Evolutionary conservation across 2,888 invertebrate genomes (phyloP).

Genomic region (Oscheius sp.): DNA sequence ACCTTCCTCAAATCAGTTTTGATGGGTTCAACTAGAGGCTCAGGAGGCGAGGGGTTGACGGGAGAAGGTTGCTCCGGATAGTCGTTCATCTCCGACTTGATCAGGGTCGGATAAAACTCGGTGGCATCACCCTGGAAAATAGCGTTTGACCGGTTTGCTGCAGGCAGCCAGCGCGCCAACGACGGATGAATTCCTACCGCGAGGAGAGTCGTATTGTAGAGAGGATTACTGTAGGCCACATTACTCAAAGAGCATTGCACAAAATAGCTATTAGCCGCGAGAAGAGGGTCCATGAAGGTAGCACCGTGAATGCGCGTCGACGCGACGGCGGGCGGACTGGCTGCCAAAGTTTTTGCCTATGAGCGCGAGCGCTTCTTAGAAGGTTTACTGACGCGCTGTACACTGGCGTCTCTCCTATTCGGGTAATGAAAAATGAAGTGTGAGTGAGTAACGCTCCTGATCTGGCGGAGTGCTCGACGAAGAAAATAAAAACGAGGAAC

Average conservation of each 20-base stretch:
- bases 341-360: conserved; percentile 20
- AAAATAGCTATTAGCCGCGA: conserved; percentile 7
- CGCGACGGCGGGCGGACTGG: conserved; percentile 22
- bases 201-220: conserved; percentile 6
- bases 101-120: no score
- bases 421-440: conserved; percentile 23
- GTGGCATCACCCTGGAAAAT: not conserved
- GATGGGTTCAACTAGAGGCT: not conserved
- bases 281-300: conserved; percentile 13
- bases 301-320: not conserved
- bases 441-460: not conserved
- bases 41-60: conserved; percentile 1
- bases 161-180: no score
- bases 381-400: conserved; percentile 27
- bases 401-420: not conserved
- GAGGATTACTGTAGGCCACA: conserved; percentile 19
- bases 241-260: not conserved
- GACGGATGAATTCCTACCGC: not conserved
- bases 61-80: not conserved
- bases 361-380: conserved; percentile 19
- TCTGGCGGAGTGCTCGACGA: no score
- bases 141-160: not conserved
- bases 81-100: no score
- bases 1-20: conserved; percentile 26
- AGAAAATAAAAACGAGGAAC: no score